phyloP scores from a whole-genome alignment of 2,797 vertebrate genomes.

The Carapus acus region DNA sequence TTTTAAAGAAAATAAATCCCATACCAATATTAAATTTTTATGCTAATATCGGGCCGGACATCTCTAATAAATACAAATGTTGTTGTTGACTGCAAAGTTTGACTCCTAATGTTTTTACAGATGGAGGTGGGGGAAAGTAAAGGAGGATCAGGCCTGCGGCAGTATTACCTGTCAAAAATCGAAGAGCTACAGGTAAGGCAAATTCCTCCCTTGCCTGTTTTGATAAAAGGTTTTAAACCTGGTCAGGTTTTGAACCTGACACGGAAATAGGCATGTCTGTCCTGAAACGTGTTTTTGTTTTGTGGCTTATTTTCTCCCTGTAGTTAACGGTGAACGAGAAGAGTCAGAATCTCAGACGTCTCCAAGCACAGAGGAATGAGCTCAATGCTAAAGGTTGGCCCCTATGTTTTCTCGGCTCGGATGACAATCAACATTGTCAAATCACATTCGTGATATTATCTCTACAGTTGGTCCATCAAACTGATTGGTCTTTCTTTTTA shows the following conservation, averaged over 20 bases:
- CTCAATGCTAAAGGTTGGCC: slow-evolving; percentile 90
- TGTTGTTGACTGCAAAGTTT: not conserved
- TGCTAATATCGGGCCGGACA: not conserved
- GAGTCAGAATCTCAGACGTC: slow-evolving; percentile 92
- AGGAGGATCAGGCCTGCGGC: slow-evolving; percentile 88
- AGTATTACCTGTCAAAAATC: slow-evolving; percentile 97
- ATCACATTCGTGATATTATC: too few relatives aligned
- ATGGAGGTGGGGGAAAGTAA: slow-evolving; percentile 96
- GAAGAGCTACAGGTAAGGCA: slow-evolving; percentile 90
- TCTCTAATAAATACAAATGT: too few relatives aligned
- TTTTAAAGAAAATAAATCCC: too few relatives aligned
- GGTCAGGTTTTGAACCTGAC: too few relatives aligned
- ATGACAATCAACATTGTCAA: not conserved
- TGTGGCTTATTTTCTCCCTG: slow-evolving; percentile 23
- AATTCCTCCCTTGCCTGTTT: not conserved
- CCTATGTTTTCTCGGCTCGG: not conserved
- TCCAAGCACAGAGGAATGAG: slow-evolving; percentile 96
- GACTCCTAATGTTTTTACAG: slow-evolving; percentile 55
- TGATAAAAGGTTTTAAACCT: too few relatives aligned
- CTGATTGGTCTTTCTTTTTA: slow-evolving; percentile 36
- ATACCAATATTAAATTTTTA: too few relatives aligned
- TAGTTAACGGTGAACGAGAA: slow-evolving; percentile 96
- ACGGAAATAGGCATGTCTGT: too few relatives aligned
- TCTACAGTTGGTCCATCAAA: too few relatives aligned
- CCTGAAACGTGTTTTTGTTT: slow-evolving; percentile 12